phyloP scores from a whole-genome alignment of 92 coral and sea anemone species.

The Zoanthus sociatus region DNA sequence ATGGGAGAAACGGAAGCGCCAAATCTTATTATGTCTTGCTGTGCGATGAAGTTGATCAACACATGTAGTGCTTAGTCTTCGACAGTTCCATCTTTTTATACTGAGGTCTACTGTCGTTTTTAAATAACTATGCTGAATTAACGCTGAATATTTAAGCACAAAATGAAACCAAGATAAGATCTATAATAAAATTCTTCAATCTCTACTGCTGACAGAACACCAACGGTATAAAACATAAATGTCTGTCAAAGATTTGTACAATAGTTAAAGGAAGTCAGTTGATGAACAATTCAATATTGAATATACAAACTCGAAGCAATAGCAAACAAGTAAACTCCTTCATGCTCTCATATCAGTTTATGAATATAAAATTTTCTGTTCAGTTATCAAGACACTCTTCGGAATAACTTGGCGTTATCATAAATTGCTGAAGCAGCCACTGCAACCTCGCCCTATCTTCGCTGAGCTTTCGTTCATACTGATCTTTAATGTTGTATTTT shows the following conservation, averaged over 20 bases:
- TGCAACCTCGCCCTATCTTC: constrained; percentile 89
- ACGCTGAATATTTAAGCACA: not conserved
- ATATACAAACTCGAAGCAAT: not conserved
- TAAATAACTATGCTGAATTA: not conserved
- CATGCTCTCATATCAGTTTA: not conserved
- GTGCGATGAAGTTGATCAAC: not conserved
- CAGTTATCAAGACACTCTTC: constrained; percentile 37
- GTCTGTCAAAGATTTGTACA: constrained; percentile 1
- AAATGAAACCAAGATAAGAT: constrained; percentile 14
- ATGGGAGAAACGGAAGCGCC: not conserved
- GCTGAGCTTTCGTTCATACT: constrained; percentile 79
- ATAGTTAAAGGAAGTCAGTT: not conserved
- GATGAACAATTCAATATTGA: not conserved
- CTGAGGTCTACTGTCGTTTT: not conserved
- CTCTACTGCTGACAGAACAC: not conserved
- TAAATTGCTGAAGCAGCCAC: constrained; percentile 88
- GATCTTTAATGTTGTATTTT: constrained; percentile 81
- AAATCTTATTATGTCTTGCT: not conserved
- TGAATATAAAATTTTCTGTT: not conserved
- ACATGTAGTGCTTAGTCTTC: not conserved
- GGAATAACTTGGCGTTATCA: constrained; percentile 51
- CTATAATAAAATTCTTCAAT: not conserved
- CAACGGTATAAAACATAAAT: not conserved
- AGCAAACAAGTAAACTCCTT: not conserved
- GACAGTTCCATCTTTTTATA: not conserved